Conservation (phyloP, 2,113 vertebrate genomes). For the Heteronetta atricapilla region DNA sequence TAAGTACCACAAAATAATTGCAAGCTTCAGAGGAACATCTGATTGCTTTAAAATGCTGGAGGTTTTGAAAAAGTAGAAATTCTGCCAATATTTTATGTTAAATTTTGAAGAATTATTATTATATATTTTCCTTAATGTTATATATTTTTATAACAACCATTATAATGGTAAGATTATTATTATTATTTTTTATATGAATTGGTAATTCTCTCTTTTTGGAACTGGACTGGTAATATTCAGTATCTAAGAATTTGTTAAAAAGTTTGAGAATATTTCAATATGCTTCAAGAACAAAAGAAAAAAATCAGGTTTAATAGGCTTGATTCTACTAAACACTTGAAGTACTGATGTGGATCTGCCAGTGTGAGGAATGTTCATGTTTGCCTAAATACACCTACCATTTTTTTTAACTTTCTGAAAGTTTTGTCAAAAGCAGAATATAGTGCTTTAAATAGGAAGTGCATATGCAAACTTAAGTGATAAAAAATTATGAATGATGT, state of each 20-base stretch:
- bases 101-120: neutral
- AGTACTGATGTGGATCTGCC: neutral
- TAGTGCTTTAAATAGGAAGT: neutral
- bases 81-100: neutral
- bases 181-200: neutral
- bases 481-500: neutral
- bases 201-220: neutral
- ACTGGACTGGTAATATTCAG: neutral
- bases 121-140: neutral
- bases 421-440: neutral
- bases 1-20: neutral
- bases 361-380: neutral
- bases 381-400: neutral
- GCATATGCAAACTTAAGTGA: neutral
- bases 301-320: neutral
- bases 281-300: neutral
- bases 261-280: neutral
- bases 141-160: neutral
- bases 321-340: neutral
- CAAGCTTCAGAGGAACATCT: neutral
- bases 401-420: neutral
- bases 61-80: neutral
- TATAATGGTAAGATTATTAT: neutral
- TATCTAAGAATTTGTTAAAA: neutral
- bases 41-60: neutral